Evolutionary conservation across 2,888 invertebrate genomes (phyloP).

Genomic region (Temnothorax rugatulus): DNA sequence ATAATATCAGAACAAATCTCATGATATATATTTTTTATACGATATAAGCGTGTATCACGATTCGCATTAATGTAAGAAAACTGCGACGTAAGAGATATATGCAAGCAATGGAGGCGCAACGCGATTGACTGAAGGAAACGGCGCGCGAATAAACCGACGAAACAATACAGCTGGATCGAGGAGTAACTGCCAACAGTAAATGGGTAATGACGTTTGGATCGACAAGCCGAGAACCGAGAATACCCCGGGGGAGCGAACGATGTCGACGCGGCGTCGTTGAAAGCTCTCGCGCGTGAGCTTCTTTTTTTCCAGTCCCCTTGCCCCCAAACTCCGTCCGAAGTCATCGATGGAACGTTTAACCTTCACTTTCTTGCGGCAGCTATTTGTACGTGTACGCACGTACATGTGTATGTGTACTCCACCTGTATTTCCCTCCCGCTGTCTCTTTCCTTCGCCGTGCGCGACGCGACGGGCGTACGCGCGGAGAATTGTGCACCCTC

Average conservation of each 20-base stretch:
- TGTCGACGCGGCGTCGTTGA: constrained; percentile 62
- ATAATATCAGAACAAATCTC: background rate
- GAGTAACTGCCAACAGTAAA: constrained; percentile 60
- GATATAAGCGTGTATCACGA: background rate
- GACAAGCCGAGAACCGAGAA: constrained; percentile 61
- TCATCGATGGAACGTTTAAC: constrained; percentile 74
- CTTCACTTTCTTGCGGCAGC: constrained; percentile 59
- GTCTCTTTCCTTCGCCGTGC: constrained; percentile 38
- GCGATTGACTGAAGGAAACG: constrained; percentile 74
- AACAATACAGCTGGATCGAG: constrained; percentile 72
- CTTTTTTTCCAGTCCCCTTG: constrained; percentile 39
- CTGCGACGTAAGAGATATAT: constrained; percentile 66
- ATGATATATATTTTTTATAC: background rate
- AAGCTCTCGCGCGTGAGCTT: constrained; percentile 65
- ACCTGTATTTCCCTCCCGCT: constrained; percentile 25
- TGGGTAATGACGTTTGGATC: constrained; percentile 75
- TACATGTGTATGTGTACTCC: background rate
- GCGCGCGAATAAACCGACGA: constrained; percentile 66
- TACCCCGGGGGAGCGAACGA: constrained; percentile 65
- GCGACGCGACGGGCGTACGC: constrained; percentile 31
- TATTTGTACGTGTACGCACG: background rate
- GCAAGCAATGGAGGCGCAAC: constrained; percentile 67
- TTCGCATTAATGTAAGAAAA: constrained; percentile 43
- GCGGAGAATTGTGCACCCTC: constrained; percentile 66
- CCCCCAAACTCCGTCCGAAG: constrained; percentile 48